A percentile compares a stretch with the other conserved stretches of the same genome.
Conservation (phyloP, 1,140 invertebrate species). For the Maniola jurtina region DNA sequence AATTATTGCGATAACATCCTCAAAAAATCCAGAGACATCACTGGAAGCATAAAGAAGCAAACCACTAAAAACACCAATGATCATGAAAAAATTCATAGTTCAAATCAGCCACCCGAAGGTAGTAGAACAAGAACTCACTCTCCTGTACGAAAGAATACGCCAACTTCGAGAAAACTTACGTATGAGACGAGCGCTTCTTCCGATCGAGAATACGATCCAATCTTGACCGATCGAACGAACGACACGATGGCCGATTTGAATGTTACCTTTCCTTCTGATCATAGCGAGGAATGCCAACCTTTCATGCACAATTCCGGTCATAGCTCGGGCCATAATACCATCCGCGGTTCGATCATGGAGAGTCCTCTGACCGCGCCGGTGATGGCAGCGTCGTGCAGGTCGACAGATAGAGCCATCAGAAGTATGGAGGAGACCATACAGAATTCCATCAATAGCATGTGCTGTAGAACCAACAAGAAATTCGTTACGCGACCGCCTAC, state of each 20-base stretch:
- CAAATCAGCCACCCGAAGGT: conserved; percentile 33
- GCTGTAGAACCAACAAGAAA: conserved; percentile 25
- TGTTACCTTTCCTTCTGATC: conserved; percentile 69
- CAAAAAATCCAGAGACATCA: conserved; percentile 65
- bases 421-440: conserved; percentile 48
- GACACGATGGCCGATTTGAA: conserved; percentile 76
- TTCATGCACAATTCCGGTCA: conserved; percentile 10
- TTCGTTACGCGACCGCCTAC: conserved; percentile 35
- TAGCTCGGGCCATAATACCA: conserved; percentile 15
- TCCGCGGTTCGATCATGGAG: conserved; percentile 19
- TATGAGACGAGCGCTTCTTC: conserved; percentile 61
- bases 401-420: conserved; percentile 43
- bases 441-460: conserved; percentile 43
- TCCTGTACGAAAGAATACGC: conserved; percentile 39
- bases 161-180: conserved; percentile 51
- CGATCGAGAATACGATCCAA: conserved; percentile 58
- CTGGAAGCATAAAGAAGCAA: conserved; percentile 53
- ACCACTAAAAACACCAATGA: conserved; percentile 24
- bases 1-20: conserved; percentile 59
- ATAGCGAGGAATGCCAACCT: conserved; percentile 45
- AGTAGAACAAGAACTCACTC: conserved; percentile 48
- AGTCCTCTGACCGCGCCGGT: conserved; percentile 10
- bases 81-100: conserved; percentile 33
- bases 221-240: conserved; percentile 72
- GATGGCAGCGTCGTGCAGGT: conserved; percentile 10